These are phyloP conservation scores for Xanthia togata DNA, from an alignment of 2,888 invertebrate species.

Conservation along the genomic window DNA sequence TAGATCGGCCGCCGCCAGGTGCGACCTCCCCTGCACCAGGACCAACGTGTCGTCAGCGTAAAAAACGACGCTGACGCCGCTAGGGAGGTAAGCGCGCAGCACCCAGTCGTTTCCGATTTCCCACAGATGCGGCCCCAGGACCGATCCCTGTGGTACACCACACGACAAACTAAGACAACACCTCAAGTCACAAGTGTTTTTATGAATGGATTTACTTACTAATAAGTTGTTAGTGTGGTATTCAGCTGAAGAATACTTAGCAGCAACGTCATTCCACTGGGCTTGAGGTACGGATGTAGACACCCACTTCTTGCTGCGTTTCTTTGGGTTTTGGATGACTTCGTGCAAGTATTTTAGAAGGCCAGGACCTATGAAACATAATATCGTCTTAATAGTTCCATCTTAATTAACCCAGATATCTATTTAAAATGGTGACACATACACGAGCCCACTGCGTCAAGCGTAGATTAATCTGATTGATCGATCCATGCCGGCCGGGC, in stretches of 20 bases:
- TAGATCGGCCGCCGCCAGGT: too few species aligned
- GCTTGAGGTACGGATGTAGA: conserved; percentile 93
- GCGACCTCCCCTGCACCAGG: too few species aligned
- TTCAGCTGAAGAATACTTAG: conserved; percentile 93
- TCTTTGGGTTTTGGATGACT: conserved; percentile 91
- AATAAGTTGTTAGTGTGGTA: conserved; percentile 95
- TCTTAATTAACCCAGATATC: neutral
- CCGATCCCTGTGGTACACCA: too few species aligned
- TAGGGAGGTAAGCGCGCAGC: too few species aligned
- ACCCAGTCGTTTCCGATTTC: too few species aligned
- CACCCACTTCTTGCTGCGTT: conserved; percentile 93
- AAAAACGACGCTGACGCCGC: too few species aligned
- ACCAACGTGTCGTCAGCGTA: too few species aligned
- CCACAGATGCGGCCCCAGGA: too few species aligned
- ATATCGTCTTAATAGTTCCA: neutral
- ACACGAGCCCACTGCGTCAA: neutral
- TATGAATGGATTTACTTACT: conserved; percentile 76
- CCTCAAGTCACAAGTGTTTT: too few species aligned
- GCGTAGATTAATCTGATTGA: neutral
- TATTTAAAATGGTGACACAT: neutral
- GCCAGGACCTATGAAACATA: conserved; percentile 85
- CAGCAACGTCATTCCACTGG: conserved; percentile 91
- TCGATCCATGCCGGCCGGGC: neutral
- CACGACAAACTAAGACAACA: neutral
- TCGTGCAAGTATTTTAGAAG: conserved; percentile 90